Evolutionary conservation across 2,888 invertebrate genomes (phyloP), one percentile per base, ranked within the genome.

Genomic region (Branchipolynoe longqiensis): DNA sequence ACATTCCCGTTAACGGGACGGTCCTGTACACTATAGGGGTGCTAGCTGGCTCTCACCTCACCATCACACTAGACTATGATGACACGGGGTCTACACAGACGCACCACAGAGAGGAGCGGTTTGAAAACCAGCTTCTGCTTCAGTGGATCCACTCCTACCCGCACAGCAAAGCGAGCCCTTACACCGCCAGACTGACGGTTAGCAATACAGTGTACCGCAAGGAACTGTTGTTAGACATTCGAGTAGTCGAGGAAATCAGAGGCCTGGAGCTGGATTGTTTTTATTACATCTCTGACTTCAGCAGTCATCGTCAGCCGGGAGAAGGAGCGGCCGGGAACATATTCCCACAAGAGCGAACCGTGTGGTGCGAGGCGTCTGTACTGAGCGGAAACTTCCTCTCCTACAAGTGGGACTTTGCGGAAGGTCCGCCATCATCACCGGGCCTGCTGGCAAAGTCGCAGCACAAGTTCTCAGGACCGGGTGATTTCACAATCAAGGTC

Each of bases 301-400:
- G 38, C 36, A 56, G 1, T 56, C 41, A 54, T 25, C 31, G 33
- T 18, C 22, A 31, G 33, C 33, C 22, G 56, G 82, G 82, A n/a
- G 82, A 82, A 33, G 82, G 82, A 0, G 33, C 36, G 8, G 8
- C 18, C 12, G 6, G 6, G 18, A 82, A 82, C n/a, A 58, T 82
- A 1, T 82, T 82, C 31, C 82, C 82, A 14, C 82, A 82, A 31
- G 82, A 58, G 82, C 56, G 82, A 82, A 14, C 12, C 38, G 56
- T 82, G 12, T 54, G 33, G 33, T 82, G 58, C 33, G 36, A 33
- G n/a, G 58, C 82, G 2, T 8, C 36, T 0, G 25, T 25, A 6
- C 31, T 6, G 14, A 56, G 48, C 22, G 82, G 82, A 1, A 82
- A 82, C 31, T 54, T 58, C 36, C 58, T 82, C 12, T 12, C 14